phyloP scores from a whole-genome alignment of 2,888 invertebrate genomes.

The Philaethria dido region DNA sequence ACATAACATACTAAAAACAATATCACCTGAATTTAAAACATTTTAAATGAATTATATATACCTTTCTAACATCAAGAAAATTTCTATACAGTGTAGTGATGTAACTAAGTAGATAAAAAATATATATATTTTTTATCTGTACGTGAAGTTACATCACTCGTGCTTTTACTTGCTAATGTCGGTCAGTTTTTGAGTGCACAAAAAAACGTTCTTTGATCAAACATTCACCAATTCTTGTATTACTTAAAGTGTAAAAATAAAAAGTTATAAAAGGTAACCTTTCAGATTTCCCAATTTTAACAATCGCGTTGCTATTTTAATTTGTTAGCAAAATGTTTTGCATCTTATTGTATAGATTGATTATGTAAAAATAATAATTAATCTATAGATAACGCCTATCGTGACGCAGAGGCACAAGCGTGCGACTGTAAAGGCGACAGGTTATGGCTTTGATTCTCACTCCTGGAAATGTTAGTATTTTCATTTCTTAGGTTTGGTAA shows the following conservation, averaged over 20 bases:
- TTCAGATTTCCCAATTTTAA: background rate
- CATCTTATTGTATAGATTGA: no score
- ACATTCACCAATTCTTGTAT: background rate
- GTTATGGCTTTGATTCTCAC: no score
- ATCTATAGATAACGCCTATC: no score
- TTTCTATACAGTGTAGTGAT: background rate
- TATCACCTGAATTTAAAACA: no score
- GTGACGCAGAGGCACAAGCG: no score
- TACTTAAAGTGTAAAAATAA: background rate
- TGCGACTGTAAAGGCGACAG: no score
- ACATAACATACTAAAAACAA: no score
- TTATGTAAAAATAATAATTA: no score
- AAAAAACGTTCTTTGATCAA: conserved; percentile 16
- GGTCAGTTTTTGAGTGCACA: conserved; percentile 32
- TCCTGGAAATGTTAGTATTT: no score
- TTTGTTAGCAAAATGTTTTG: no score
- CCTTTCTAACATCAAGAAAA: background rate
- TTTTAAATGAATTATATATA: no score
- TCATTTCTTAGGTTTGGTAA: no score
- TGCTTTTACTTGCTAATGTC: conserved; percentile 29
- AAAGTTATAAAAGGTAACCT: background rate
- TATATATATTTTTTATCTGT: conserved; percentile 7
- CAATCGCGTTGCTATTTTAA: background rate
- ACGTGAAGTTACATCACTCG: conserved; percentile 29
- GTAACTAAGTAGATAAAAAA: background rate